phyloP scores from a whole-genome alignment of 2,888 invertebrate genomes.

The Tridacna gigas region DNA sequence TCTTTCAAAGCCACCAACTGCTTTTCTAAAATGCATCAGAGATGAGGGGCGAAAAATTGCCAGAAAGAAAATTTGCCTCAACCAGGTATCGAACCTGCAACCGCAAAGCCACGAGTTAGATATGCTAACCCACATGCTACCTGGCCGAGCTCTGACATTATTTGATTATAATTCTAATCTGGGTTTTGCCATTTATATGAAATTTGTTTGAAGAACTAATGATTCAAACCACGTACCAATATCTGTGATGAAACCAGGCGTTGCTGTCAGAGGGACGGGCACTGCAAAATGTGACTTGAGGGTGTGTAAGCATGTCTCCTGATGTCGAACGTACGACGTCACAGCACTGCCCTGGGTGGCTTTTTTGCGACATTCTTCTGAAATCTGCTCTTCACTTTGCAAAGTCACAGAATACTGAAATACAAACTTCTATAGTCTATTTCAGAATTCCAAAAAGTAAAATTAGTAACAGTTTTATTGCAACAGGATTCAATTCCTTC shows the following conservation, averaged over 20 bases:
- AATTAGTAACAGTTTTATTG: too few relatives aligned
- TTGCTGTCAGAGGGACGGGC: constrained; percentile 97
- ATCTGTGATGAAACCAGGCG: constrained; percentile 97
- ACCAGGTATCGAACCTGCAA: too few relatives aligned
- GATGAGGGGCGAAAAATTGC: too few relatives aligned
- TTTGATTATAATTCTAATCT: too few relatives aligned
- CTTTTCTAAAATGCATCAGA: too few relatives aligned
- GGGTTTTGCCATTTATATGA: not conserved
- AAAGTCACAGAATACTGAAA: constrained; percentile 93
- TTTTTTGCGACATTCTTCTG: constrained; percentile 86
- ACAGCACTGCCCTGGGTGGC: constrained; percentile 85
- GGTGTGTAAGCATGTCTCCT: constrained; percentile 95
- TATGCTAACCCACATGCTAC: too few relatives aligned
- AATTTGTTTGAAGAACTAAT: not conserved
- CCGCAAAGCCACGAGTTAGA: too few relatives aligned
- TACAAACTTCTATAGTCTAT: not conserved
- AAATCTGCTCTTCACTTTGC: constrained; percentile 94
- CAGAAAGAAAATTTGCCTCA: too few relatives aligned
- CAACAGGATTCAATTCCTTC: too few relatives aligned
- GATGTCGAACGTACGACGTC: constrained; percentile 94
- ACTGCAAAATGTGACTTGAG: constrained; percentile 94
- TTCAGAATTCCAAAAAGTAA: too few relatives aligned
- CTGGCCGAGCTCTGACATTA: too few relatives aligned
- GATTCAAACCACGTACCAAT: constrained; percentile 87
- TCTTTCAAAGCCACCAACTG: too few relatives aligned